Evolutionary conservation across 1,140 invertebrate species (phyloP), one percentile per base, ranked within the genome.

Genomic region (Zaprionus kolodkinae): DNA sequence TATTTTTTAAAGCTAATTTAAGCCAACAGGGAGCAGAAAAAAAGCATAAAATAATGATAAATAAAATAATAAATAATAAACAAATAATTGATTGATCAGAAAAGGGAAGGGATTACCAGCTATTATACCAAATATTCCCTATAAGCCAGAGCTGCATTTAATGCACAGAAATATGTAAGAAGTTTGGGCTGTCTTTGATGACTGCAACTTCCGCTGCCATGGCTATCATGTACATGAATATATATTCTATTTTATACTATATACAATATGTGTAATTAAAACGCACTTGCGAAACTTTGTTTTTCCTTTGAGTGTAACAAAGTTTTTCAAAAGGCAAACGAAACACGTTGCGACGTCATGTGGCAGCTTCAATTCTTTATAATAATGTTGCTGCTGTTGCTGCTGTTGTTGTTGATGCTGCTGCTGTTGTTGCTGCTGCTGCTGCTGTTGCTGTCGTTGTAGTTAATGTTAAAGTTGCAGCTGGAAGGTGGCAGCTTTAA

Each of bases 241-340:
- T 43, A 43, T 40, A 40, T 40, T 2, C 30, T 21, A 21, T 2
- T 2, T 21, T 21, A 21, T 21, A 35, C 33, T 9, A 43, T 15
- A 15, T n/a, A n/a, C n/a, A 6, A 7, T n/a, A 7, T 43, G n/a
- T 9, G 40, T 6, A n/a, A 70, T 74, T 57, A 63, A 63, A 63
- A 74, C 52, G 30, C 56, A 55, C 59, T 45, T 21, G 71, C 30
- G n/a, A 56, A 70, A 74, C 40, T 74, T 21, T 21, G 21, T 21
- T 21, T 21, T 74, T 25, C 40, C 40, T 70, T 63, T 36, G 25
- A 64, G 60, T 65, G 64, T 11, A 12, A 81, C 83, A 87, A 84
- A 87, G 84, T 71, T 88, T 87, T 82, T n/a, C 40, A 82, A 87
- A 87, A 82, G 79, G 72, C 76, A 72, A 72, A 80, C 84, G 67